Evolutionary conservation across 37 sponge, comb jelly and placozoan species (phyloP), one percentile per base, ranked within the genome.

Genomic region (Oscarella lobularis): DNA sequence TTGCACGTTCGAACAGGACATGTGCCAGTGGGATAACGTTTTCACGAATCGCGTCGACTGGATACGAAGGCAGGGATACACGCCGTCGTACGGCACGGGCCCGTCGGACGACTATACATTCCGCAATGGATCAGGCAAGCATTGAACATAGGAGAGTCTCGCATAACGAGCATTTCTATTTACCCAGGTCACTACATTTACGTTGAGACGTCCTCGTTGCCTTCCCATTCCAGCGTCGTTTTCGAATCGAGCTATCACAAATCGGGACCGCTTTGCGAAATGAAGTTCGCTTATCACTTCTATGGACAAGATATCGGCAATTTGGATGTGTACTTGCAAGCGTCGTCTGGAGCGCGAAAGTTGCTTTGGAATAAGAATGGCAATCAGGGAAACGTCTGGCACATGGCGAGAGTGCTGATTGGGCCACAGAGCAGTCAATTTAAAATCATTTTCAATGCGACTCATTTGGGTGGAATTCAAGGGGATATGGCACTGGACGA

Each of bases 211-310:
- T 72, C 69, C 35, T 37, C 68, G 4, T 40, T 30, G 14, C 39
- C 38, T 6, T 14, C 31, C 36, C 67, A 54, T 40, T 40, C 66
- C 6, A 40, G 67, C 4, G 78, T 66, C 34, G 67, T 66, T 30
- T 9, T 20, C 9, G 20, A 20, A 27, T 48, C 60, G 9, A 20
- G 14, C 20, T 9, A 27, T 27, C 9, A 9, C 4, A 74, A 71
- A 6, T 74, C 76, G 32, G 67, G 67, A 3, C 66, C 75, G 32
- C 38, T 65, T 2, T 80, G 81, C 54, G 54, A 78, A 60, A 67
- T 80, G n/a, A 54, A 54, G 75, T 75, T 80, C 66, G 70, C 73
- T 67, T 80, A 80, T 36, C 81, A 80, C 76, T 76, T 80, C 75
- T 33, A 65, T 29, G 81, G 81, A 33, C n/a, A 38, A 37, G 41